Conservation (phyloP, 2,888 invertebrate species). For the Stictocephala bisonia region DNA sequence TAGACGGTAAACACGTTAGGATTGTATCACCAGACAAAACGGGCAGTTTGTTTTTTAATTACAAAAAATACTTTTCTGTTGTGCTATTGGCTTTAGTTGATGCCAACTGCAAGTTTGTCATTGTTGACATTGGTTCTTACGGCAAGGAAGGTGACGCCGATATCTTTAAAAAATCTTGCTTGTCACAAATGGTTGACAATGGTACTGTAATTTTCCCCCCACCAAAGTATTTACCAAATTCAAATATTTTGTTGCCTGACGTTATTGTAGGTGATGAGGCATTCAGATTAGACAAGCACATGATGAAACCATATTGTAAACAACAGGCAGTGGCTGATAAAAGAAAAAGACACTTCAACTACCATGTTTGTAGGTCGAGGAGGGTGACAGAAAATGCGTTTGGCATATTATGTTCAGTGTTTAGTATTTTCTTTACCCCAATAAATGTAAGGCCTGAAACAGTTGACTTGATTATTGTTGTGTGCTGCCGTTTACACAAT, state of each 20-base stretch:
- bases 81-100: constrained; percentile 16
- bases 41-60: constrained; percentile 13
- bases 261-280: constrained; percentile 24
- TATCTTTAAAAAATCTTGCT: constrained; percentile 6
- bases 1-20: constrained; percentile 21
- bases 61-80: neutral
- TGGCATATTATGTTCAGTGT: too few species aligned
- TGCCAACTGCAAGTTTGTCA: constrained; percentile 16
- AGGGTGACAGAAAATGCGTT: constrained; percentile 23
- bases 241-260: constrained; percentile 1
- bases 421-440: neutral
- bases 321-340: neutral
- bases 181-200: neutral
- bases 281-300: constrained; percentile 18
- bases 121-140: constrained; percentile 13
- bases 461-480: too few species aligned
- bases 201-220: constrained; percentile 10
- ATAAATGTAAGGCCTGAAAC: neutral
- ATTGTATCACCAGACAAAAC: constrained; percentile 19
- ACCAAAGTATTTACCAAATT: neutral
- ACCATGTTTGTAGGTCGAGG: neutral
- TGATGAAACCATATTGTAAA: neutral
- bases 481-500: too few species aligned
- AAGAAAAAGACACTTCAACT: neutral
- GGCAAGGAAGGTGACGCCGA: constrained; percentile 26